A percentile compares a stretch with the other conserved stretches of the same genome.
These are phyloP conservation scores for Tachyglossus aculeatus DNA, from an alignment of 2,797 vertebrate species.

Conservation along the genomic window DNA sequence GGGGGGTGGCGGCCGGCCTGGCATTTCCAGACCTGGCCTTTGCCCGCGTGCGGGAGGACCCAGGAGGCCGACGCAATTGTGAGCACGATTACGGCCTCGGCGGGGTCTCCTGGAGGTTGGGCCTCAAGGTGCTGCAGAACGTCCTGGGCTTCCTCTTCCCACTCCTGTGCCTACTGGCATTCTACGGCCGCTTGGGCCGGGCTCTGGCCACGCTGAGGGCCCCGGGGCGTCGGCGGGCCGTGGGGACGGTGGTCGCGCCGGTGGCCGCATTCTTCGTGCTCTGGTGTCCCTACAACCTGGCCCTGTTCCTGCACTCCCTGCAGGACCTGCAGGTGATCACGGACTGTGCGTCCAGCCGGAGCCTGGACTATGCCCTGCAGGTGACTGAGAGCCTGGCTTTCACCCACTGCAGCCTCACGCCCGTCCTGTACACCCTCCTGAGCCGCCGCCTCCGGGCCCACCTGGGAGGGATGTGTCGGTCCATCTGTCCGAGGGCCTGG, in stretches of 20 bases:
- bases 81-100: slow-evolving; percentile 64
- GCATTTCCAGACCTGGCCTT: slow-evolving; percentile 73
- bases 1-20: slow-evolving; percentile 65
- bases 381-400: slow-evolving; percentile 78
- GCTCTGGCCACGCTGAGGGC: slow-evolving; percentile 34
- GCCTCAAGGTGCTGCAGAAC: slow-evolving; percentile 69
- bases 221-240: slow-evolving; percentile 47
- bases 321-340: slow-evolving; percentile 67
- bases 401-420: slow-evolving; percentile 74
- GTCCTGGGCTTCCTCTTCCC: slow-evolving; percentile 73
- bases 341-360: slow-evolving; percentile 64
- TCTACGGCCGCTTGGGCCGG: slow-evolving; percentile 57
- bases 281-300: slow-evolving; percentile 78
- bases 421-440: slow-evolving; percentile 71
- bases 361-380: slow-evolving; percentile 73
- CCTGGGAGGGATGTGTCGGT: slow-evolving; percentile 55
- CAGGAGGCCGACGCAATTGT: slow-evolving; percentile 51
- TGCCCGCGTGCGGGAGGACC: slow-evolving; percentile 40
- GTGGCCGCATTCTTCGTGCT: slow-evolving; percentile 73
- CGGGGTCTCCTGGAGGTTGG: slow-evolving; percentile 67
- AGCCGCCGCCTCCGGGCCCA: slow-evolving; percentile 58
- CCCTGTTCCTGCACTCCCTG: slow-evolving; percentile 72
- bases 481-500: not conserved
- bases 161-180: slow-evolving; percentile 70
- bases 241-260: slow-evolving; percentile 53